Evolutionary conservation across 37 sponge, comb jelly and placozoan genomes (phyloP), one percentile per base, ranked within the genome.

Genomic region (Diacarnus erythraeanus): DNA sequence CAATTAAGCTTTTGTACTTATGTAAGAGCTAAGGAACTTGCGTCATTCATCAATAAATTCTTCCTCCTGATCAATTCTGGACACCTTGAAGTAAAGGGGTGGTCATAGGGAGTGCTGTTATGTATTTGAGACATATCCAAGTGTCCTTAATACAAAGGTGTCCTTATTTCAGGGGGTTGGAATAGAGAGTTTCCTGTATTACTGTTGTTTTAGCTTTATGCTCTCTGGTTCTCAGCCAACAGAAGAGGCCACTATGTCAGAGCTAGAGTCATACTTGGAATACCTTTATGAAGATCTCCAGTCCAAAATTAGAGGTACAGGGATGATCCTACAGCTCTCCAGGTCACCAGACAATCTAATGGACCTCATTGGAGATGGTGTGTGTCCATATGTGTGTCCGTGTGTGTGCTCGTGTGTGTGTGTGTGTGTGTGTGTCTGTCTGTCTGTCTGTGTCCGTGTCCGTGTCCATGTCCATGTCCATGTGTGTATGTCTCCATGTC

Each of bases 341-440:
- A 88, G 99, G 74, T 78, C 77, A 30, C 99, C 99, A 42, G 97
- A 96, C 77, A 96, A 98, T 80, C 77, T 98, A 30, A 81, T 87
- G 26, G 90, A 94, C 35, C 86, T 97, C 0, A 76, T 80, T 23
- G 64, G 63, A 18, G 94, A 89, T 71, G 90, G 95, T 95, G 30
- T 67, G 76, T 21, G 9, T n/a, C 6, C 29, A n/a, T 20, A 64
- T 64, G 67, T 29, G 33, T 40, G 67, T 29, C 27, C 10, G 56
- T 54, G 17, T 10, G 56, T 54, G 56, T 54, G 56, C 17, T 54
- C 17, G 17, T 54, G 56, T 64, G 67, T 64, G 67, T 64, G 67
- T 64, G 33, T 29, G 56, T 54, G 56, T 54, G 56, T 54, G 56
- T 54, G 56, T 54, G 10, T 54, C 10, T 54, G 56, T 54, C 17